Evolutionary conservation across 2,113 vertebrate species (phyloP).

Genomic region (Seriola aureovittata): DNA sequence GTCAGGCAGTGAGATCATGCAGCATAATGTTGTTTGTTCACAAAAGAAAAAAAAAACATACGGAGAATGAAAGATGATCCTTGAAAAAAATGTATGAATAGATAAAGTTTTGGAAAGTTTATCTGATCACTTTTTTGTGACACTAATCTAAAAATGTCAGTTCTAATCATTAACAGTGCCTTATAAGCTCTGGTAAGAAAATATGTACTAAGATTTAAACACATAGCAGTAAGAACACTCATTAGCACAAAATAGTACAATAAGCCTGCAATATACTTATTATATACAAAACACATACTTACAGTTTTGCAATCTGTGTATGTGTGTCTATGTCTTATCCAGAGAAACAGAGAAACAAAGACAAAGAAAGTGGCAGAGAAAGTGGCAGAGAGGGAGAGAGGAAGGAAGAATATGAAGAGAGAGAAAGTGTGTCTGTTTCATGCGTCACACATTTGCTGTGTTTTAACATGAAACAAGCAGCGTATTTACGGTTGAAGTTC

Average conservation of each 20-base stretch:
- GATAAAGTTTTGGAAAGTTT: neutral
- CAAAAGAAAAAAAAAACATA: neutral
- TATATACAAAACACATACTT: constrained; percentile 46
- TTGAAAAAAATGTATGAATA: neutral
- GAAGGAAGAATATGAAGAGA: constrained; percentile 5
- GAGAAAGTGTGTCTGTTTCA: constrained; percentile 25
- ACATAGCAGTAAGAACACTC: neutral
- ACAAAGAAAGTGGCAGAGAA: constrained; percentile 1
- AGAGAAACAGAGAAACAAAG: constrained; percentile 38
- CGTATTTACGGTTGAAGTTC: constrained; percentile 70
- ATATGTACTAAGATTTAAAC: neutral
- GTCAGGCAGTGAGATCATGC: constrained; percentile 1
- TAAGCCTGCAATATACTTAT: constrained; percentile 26
- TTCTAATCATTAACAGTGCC: neutral
- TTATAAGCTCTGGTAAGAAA: neutral
- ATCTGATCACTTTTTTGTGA: neutral
- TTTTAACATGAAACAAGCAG: constrained; percentile 71
- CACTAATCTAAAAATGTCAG: neutral
- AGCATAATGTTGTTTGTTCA: constrained; percentile 1
- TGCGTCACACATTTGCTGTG: constrained; percentile 47
- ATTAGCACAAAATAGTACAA: constrained; percentile 36
- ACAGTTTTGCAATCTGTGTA: constrained; percentile 33
- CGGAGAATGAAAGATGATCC: neutral
- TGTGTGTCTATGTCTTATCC: constrained; percentile 31
- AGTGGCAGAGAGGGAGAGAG: constrained; percentile 9